phyloP scores from a whole-genome alignment of 1,140 invertebrate species.

The Pantala flavescens region DNA sequence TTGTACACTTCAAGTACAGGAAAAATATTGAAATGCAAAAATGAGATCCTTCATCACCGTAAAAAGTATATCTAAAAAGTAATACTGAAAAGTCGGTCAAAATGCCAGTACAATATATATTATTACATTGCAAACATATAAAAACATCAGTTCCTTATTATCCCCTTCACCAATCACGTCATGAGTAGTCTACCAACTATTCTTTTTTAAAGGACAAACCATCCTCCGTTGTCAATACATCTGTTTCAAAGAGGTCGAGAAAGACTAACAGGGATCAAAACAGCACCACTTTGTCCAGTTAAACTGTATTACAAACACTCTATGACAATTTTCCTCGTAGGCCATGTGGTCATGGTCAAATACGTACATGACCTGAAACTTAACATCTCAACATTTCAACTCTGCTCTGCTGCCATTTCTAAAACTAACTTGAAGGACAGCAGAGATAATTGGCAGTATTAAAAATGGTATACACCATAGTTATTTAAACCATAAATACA shows the following conservation, averaged over 20 bases:
- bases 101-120: neutral
- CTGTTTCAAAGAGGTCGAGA: neutral
- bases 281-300: neutral
- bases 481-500: too few relatives aligned
- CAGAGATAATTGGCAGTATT: too few relatives aligned
- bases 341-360: too few relatives aligned
- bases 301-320: too few relatives aligned
- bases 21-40: conserved; percentile 11
- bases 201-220: neutral
- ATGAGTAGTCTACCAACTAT: neutral
- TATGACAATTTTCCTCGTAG: too few relatives aligned
- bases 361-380: too few relatives aligned
- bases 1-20: conserved; percentile 5
- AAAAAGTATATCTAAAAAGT: conserved; percentile 11
- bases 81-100: conserved; percentile 6
- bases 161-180: neutral
- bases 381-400: too few relatives aligned
- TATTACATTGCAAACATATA: neutral
- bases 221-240: neutral
- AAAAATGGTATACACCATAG: too few relatives aligned
- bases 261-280: neutral
- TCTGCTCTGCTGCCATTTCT: too few relatives aligned
- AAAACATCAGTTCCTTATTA: neutral
- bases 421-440: too few relatives aligned
- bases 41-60: neutral